Percentiles rank a stretch among this genome's conserved stretches.
Conservation (phyloP, 2,888 invertebrate genomes). For the Metallyticus violacea region DNA sequence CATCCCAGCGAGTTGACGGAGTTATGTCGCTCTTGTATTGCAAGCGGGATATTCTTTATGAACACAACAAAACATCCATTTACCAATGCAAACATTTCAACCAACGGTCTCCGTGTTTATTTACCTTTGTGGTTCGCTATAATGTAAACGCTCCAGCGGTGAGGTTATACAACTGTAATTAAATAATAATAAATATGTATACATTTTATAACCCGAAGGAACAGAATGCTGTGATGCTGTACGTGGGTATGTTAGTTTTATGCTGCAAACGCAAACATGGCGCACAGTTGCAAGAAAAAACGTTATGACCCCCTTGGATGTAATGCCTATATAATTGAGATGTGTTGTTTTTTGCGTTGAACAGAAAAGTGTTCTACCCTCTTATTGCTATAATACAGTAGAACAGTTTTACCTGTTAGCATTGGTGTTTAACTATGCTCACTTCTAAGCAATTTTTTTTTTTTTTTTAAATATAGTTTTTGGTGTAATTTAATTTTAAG, state of each 20-base stretch:
- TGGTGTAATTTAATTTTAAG: too few species aligned
- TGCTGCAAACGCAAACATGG: not conserved
- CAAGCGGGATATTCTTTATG: not conserved
- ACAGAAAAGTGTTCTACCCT: too few species aligned
- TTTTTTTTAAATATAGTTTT: too few species aligned
- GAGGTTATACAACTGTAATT: not conserved
- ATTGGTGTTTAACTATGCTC: too few species aligned
- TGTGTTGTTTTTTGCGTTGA: too few species aligned
- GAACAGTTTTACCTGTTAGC: too few species aligned
- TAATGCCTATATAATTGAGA: too few species aligned
- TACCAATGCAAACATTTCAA: conserved; percentile 20
- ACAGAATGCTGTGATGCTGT: not conserved
- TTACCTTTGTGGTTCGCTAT: not conserved
- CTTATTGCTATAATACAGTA: too few species aligned
- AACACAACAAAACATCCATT: conserved; percentile 12
- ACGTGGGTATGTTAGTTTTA: not conserved
- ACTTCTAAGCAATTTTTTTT: too few species aligned
- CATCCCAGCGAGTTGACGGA: not conserved
- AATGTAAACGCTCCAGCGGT: not conserved
- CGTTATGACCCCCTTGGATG: not conserved
- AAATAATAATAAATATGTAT: not conserved
- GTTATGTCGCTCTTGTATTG: not conserved
- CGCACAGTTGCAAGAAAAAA: not conserved
- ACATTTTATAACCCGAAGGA: not conserved
- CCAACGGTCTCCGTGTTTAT: not conserved